These are phyloP conservation scores for Meda fulgida DNA, from an alignment of 2,797 vertebrate species.

Conservation along the genomic window DNA sequence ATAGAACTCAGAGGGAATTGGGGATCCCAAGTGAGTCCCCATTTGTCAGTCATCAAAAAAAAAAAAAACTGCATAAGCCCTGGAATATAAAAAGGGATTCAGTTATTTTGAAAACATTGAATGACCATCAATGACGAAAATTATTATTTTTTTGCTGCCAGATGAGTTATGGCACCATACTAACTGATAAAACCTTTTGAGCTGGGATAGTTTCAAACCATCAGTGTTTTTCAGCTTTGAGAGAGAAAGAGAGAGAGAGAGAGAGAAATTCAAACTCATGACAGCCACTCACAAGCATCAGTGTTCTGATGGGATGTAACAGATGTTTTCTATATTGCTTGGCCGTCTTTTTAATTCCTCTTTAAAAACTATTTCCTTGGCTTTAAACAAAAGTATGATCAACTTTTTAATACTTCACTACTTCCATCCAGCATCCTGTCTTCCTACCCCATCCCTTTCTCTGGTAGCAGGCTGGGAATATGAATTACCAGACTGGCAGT, in stretches of 20 bases:
- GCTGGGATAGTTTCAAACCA: background rate
- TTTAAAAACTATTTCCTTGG: background rate
- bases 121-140: too few species aligned
- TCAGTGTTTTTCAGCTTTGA: background rate
- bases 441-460: background rate
- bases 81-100: too few species aligned
- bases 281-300: too few species aligned
- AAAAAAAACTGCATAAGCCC: too few species aligned
- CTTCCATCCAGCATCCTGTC: constrained; percentile 7
- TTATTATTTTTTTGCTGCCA: background rate
- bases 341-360: constrained; percentile 21
- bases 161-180: background rate
- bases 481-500: constrained; percentile 79
- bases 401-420: constrained; percentile 35
- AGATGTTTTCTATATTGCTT: background rate
- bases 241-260: too few species aligned
- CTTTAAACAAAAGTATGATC: constrained; percentile 10
- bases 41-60: background rate
- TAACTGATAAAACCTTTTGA: background rate
- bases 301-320: background rate
- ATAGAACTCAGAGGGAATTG: background rate
- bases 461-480: constrained; percentile 76
- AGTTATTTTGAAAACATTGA: too few species aligned
- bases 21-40: background rate
- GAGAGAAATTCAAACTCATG: background rate